Evolutionary conservation across 1,140 invertebrate genomes (phyloP).

Genomic region (Laodelphax striatellus): DNA sequence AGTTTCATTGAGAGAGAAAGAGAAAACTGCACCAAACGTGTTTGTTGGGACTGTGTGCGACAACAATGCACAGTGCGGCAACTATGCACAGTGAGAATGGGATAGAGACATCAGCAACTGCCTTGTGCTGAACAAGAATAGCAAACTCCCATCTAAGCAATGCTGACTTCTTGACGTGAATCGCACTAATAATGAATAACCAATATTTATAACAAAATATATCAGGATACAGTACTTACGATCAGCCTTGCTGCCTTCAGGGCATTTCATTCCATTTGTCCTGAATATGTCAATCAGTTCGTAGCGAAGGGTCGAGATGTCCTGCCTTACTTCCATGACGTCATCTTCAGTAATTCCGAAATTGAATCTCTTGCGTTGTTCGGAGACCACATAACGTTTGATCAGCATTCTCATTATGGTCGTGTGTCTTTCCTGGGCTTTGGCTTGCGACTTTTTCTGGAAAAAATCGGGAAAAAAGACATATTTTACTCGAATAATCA

Average conservation of each 20-base stretch:
- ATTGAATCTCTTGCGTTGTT: slow-evolving; percentile 70
- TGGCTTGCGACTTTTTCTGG: slow-evolving; percentile 58
- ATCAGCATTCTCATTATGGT: slow-evolving; percentile 67
- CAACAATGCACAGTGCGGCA: too few species aligned
- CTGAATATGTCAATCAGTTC: slow-evolving; percentile 81
- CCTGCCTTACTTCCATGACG: slow-evolving; percentile 91
- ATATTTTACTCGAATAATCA: too few species aligned
- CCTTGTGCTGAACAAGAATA: too few species aligned
- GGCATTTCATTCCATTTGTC: slow-evolving; percentile 70
- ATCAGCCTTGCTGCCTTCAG: slow-evolving; percentile 49
- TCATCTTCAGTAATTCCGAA: slow-evolving; percentile 88
- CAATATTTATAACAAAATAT: too few species aligned
- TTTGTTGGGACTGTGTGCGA: too few species aligned
- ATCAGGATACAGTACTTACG: slow-evolving; percentile 9
- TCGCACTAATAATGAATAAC: too few species aligned
- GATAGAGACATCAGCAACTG: too few species aligned
- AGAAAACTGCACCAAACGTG: too few species aligned
- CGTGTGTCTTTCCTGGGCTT: slow-evolving; percentile 53
- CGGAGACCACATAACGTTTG: slow-evolving; percentile 68
- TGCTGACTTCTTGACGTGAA: too few species aligned
- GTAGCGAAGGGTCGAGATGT: slow-evolving; percentile 74
- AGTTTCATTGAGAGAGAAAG: too few species aligned
- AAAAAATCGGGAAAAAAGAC: slow-evolving; percentile 1
- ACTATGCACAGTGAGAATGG: too few species aligned
- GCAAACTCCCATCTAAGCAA: too few species aligned